Base-by-base conservation (phyloP, 2,113 vertebrate species). In the Patagioenas fasciata region DNA sequence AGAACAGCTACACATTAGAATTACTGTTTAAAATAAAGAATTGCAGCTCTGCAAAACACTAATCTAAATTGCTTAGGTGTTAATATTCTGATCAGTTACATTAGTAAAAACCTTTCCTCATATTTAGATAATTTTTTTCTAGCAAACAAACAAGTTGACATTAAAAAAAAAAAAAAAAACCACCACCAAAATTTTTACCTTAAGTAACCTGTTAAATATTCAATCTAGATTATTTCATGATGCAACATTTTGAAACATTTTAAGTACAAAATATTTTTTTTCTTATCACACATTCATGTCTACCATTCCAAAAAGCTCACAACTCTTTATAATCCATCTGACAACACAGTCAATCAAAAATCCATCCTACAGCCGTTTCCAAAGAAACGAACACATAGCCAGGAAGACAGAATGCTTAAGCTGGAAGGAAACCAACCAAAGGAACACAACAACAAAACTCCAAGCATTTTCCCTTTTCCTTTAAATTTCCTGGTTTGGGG, bases 341-440 rank as follows among this genome's bases (percentile, higher is more conserved):
- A 93, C 75, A 96, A 83, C 82, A 73, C 53, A 92, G 88, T 94
- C 91, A 93, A 83, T 96, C 96, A 96, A 97, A 97, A 97, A 93
- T 86, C 83, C 95, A 90, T 91, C 91, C 93, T 95, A 88, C 72
- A 94, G 80, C 66, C 92, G 62, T 97, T 95, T 97, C 93, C 97
- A 94, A 88, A 95, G 87, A 95, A 96, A 95, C 78, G 80, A 88
- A 88, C 70, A 92, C 32, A 82, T 70, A 95, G 78, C 91, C 78
- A 96, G 75, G 82, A 85, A 93, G 85, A 85, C 95, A 96, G 89
- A 93, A 91, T 91, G 88, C 93, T 95, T 91, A 89, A 97, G 84
- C 93, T 95, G 80, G 73, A 89, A 95, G 57, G 38, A 85, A 96
- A 97, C 93, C 96, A 97, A 95, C 91, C 51, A 58, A 92, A 96